Base-by-base conservation (phyloP, 2,888 invertebrate species). In the Lymantria monacha region DNA sequence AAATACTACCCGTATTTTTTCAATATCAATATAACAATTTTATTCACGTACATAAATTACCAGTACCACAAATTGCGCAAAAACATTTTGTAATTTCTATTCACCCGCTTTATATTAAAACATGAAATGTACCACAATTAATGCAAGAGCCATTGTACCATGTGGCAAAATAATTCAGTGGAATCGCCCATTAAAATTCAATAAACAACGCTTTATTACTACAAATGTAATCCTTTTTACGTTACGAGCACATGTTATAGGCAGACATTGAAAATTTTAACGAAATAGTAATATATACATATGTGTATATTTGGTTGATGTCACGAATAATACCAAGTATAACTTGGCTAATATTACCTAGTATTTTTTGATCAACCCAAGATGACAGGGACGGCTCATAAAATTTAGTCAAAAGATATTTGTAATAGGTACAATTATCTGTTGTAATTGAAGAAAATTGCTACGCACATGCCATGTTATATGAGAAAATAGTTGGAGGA, bases 151-250 rank as follows among this genome's bases (percentile, higher is more conserved):
- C 30, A 44, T 9, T 30, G 44, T 30, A 13, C 44, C 44, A 31
- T 44, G 30, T 44, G 44, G 44, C 44, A 40, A 52, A 58, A 51
- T 55, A 55, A 61, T 61, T 50, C 53, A 51, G 57, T 60, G 60
- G 57, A 44, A 44, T 44, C 31, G 44, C 12, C 44, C 44, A 44
- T 44, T 58, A 53, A 53, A 61, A 14, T 61, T 55, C 53, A 49
- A 58, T 55, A 51, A 61, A 55, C 53, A 55, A 31, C 38, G 41
- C 55, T 61, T 59, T 59, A 61, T 59, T 52, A 49, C 52, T 45
- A 14, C 13, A 41, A 15, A 43, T 52, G 47, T 50, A 42, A 55
- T 58, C 53, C 40, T 43, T 40, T n/a, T 52, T 48, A 10, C 41
- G 40, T 13, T 47, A 44, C 31, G 44, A 43, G 50, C 22, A 44